Conservation (phyloP, 2,888 invertebrate species). For the Embidobia sp. region DNA sequence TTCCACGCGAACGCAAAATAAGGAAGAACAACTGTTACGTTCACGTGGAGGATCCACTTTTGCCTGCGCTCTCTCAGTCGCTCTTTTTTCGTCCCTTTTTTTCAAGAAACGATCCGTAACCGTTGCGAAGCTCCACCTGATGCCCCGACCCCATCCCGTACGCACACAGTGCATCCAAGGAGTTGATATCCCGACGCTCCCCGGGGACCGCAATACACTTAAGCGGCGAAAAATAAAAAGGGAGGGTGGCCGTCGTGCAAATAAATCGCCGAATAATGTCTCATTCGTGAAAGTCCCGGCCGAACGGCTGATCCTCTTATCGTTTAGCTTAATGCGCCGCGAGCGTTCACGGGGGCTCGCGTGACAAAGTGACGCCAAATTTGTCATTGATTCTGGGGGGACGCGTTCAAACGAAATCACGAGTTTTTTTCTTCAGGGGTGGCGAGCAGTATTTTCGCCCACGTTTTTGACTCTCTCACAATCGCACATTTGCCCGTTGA, state of each 20-base stretch:
- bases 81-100: not conserved
- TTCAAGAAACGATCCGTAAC: constrained; percentile 65
- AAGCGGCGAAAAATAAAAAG: constrained; percentile 60
- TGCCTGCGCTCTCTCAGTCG: not conserved
- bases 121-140: constrained; percentile 66
- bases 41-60: constrained; percentile 51
- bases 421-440: too few relatives aligned
- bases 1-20: constrained; percentile 41
- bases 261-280: constrained; percentile 62
- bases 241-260: constrained; percentile 50
- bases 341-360: constrained; percentile 26
- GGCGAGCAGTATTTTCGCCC: too few relatives aligned
- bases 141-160: constrained; percentile 49
- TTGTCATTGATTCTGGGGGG: constrained; percentile 40
- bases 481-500: too few relatives aligned
- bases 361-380: constrained; percentile 45
- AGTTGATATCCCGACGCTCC: constrained; percentile 63
- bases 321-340: constrained; percentile 44
- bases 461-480: too few relatives aligned
- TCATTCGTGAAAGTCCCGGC: constrained; percentile 34
- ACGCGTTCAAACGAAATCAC: constrained; percentile 7
- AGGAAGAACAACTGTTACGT: constrained; percentile 52
- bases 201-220: constrained; percentile 69
- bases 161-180: constrained; percentile 40
- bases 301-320: constrained; percentile 50